Base-by-base conservation (phyloP, 1,140 invertebrate species). In the Probaryconus sp. region DNA sequence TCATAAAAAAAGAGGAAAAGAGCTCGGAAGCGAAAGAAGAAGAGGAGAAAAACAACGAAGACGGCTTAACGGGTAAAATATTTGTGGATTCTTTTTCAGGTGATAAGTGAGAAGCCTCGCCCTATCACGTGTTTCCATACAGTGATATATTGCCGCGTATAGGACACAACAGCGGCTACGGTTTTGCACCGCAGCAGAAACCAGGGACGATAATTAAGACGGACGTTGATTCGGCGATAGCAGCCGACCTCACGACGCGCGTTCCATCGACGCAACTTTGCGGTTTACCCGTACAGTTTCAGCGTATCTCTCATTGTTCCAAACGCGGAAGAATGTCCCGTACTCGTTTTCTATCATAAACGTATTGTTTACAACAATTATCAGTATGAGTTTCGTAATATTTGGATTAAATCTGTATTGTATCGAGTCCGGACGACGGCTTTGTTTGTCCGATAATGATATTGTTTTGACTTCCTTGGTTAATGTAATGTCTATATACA, bases 191-290 rank as follows among this genome's bases (percentile, higher is more conserved):
- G 56, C 43, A 63, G 51, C 50, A 68, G 67, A 76, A 71, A 75
- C 72, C 65, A 67, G 76, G 75, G 77, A 80, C 79, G 82, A 85
- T 85, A 85, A 85, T 85, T 85, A 85, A 85, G 81, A 85, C 81
- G 78, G 78, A 85, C 81, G 81, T 78, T 82, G 83, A 85, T 84
- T 82, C 71, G 79, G 74, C 76, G 83, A 84, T 85, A 85, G 80
- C 69, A 76, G 70, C 48, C 38, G 30, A 47, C 77, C 78, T 79
- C 83, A 81, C 80, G 79, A 79, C 45, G 63, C 48, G 35, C 42
- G 51, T 72, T 63, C 63, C 55, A 69, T 56, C 64, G 68, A 68
- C 53, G 61, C 48, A 61, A 73, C 61, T 73, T 61, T 55, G 61
- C 55, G 55, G 70, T 55, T 14, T 24, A 7, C 7, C 7, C 21